Evolutionary conservation across 1,140 invertebrate species (phyloP), one percentile per base, ranked within the genome.

Genomic region (Diabrotica undecimpunctata): DNA sequence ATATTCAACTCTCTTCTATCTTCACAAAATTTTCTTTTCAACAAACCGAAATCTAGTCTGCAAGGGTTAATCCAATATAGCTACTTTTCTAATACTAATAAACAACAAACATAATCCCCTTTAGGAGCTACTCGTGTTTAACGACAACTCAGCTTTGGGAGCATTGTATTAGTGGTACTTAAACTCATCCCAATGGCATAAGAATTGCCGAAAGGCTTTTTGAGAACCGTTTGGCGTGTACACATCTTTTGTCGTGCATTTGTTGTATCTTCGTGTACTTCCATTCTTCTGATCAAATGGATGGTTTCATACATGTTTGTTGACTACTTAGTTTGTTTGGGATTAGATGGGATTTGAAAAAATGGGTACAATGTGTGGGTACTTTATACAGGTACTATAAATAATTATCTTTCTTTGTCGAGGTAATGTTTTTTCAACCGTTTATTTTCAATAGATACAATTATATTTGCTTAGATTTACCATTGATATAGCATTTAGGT

Each of bases 11-110:
- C 4, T 25, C 25, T 25, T 25, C 25, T 25, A 25, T 25, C 25
- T 25, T 25, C 25, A 25, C 1, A 25, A 25, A 25, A 25, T 25
- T 25, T 4, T 25, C 25, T 25, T 25, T 25, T 25, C 25, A 2
- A 25, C 13, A 65, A 58, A 14, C 38, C 55, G 10, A 12, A 35
- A 14, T 6, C 37, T n/a, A 10, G 37, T 0, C 55, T n/a, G 62
- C 25, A 64, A 46, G 54, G 56, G 50, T 59, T 59, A 65, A 65
- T 65, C 56, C 36, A 54, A 51, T 50, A 41, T 10, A 41, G 57
- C 57, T 59, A 59, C 57, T 59, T 59, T 50, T 59, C 37, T 10
- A 41, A 59, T 8, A 14, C 39, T 59, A 59, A 59, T 59, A 59
- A 41, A 50, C 39, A 41, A 59, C 38, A 37, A 59, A 59, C 39